Percentiles rank a stretch among this genome's conserved stretches.
Evolutionary conservation across 2,113 vertebrate genomes (phyloP).

Genomic region (Camarhynchus parvulus): DNA sequence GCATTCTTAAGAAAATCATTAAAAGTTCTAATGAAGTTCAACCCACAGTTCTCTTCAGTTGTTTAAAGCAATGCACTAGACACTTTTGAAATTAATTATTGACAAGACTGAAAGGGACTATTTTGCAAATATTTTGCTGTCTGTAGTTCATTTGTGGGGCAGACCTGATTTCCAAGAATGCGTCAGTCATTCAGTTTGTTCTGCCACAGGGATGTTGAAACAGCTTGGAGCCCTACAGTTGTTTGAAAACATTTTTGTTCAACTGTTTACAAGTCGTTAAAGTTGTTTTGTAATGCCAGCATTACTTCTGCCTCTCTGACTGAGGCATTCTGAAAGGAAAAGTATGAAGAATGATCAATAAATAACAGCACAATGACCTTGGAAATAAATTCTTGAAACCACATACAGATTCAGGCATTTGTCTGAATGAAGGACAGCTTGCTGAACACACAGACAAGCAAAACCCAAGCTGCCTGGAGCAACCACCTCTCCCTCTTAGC

Average conservation of each 20-base stretch:
- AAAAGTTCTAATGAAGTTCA: not conserved
- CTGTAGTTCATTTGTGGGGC: not conserved
- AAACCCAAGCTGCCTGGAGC: not conserved
- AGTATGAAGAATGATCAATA: not conserved
- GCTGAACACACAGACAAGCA: not conserved
- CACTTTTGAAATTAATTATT: not conserved
- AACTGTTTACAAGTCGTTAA: not conserved
- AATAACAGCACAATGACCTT: not conserved
- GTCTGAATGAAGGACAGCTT: not conserved
- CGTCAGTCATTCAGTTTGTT: not conserved
- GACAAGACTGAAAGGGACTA: not conserved
- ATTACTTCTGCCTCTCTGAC: not conserved
- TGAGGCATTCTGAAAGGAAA: not conserved
- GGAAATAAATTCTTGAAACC: not conserved
- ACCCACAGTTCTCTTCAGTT: not conserved
- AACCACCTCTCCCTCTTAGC: not conserved
- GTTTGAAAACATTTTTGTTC: not conserved
- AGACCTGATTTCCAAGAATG: not conserved
- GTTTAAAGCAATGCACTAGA: not conserved
- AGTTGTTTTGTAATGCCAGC: not conserved
- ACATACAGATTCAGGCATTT: not conserved
- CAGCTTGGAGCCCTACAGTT: not conserved
- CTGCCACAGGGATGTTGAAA: not conserved
- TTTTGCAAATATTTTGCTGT: not conserved
- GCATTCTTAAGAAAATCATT: not conserved